Evolutionary conservation across 2,113 vertebrate genomes (phyloP), one percentile per base, ranked within the genome.

Genomic region (Callaeas wilsoni): DNA sequence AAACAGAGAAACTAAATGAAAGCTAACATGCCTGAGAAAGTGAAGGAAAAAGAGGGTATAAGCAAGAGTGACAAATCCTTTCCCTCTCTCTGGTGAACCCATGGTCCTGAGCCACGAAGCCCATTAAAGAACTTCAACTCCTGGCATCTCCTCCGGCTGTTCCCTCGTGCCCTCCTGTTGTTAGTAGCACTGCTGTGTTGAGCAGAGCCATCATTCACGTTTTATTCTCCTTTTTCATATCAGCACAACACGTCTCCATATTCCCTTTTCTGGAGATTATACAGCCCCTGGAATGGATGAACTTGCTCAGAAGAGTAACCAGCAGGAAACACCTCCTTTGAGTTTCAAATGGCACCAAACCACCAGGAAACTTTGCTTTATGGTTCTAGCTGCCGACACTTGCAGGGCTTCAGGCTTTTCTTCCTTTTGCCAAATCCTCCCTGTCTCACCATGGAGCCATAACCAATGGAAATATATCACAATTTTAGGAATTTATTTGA

Each of bases 401-500:
- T 91, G 86, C 64, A 89, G 65, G 41, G 18, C 41, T 89, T 88
- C 74, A 53, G 41, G 49, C 59, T 93, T 84, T 30, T 78, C 30
- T 52, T 93, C 49, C 39, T 76, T 73, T 83, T 79, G 84, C 78
- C 84, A 93, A 62, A 57, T 60, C 46, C 77, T 93, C 32, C 81
- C 84, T 65, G 57, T 60, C 78, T 89, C 71, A 65, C 84, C 78
- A 62, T 4, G 10, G 39, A 89, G 52, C 69, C 20, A 47, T 16
- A n/a, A 75, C 69, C 89, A 91, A 62, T 42, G 52, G 64, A 69
- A 92, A 80, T 29, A 75, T 78, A 91, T 74, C 65, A 64, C 12
- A 18, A 53, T 82, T 87, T 70, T 39, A 69, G 68, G 65, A 74
- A 80, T 74, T 85, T 94, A 74, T 94, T 91, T 95, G 63, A 96